A percentile compares a stretch with the other conserved stretches of the same genome.
Evolutionary conservation across 1,140 invertebrate genomes (phyloP).

Genomic region (Aradophagus sp.): DNA sequence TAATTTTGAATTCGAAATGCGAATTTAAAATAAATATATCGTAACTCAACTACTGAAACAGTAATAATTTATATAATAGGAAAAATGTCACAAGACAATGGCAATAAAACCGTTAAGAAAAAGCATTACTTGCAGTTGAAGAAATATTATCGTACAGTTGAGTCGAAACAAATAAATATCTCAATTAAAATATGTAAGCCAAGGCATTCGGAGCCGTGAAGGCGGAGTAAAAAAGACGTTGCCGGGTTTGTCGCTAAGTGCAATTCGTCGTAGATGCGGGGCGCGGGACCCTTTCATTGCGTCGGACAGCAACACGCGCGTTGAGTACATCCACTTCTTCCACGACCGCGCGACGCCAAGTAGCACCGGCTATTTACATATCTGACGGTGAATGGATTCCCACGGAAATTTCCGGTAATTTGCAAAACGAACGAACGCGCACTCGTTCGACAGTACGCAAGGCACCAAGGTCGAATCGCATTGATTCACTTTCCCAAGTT

Average conservation of each 20-base stretch:
- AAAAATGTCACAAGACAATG: too few species aligned
- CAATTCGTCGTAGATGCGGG: slow-evolving; percentile 22
- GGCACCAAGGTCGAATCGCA: slow-evolving; percentile 61
- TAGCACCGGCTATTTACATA: slow-evolving; percentile 52
- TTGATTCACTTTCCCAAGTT: slow-evolving; percentile 52
- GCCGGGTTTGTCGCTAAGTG: slow-evolving; percentile 34
- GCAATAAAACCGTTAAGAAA: too few species aligned
- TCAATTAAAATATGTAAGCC: slow-evolving; percentile 4
- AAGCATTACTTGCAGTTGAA: too few species aligned
- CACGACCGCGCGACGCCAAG: slow-evolving; percentile 6
- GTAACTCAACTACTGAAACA: too few species aligned
- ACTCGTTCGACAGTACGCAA: slow-evolving; percentile 54
- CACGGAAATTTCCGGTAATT: slow-evolving; percentile 71
- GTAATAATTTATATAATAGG: too few species aligned
- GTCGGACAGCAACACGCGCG: slow-evolving; percentile 14
- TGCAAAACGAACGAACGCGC: slow-evolving; percentile 63
- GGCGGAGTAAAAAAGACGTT: slow-evolving; percentile 19
- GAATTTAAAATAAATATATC: too few species aligned
- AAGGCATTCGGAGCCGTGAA: slow-evolving; percentile 1
- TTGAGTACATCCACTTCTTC: slow-evolving; percentile 23
- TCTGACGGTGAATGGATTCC: slow-evolving; percentile 63
- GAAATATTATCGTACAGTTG: too few species aligned
- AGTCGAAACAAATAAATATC: neutral
- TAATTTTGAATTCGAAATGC: too few species aligned
- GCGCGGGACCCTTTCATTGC: slow-evolving; percentile 13